Percentiles rank a stretch among this genome's conserved stretches.
Evolutionary conservation across 2,113 vertebrate species (phyloP).

Genomic region (Nycticorax nycticorax): DNA sequence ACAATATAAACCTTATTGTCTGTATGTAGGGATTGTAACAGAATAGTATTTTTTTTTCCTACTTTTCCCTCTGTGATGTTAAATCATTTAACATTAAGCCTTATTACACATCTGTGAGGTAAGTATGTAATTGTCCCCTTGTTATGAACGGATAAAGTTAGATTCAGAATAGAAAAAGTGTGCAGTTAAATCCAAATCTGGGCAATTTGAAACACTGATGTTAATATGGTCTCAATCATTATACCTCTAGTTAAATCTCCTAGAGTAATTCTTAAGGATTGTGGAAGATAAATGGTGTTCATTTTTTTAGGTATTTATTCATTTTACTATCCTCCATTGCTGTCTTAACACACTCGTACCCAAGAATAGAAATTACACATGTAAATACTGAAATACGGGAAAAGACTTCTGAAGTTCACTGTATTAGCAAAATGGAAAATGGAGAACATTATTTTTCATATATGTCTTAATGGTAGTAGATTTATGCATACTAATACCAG

Average conservation of each 20-base stretch:
- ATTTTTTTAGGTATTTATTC: conserved; percentile 20
- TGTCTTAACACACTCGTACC: not conserved
- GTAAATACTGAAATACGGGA: not conserved
- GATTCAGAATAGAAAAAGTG: not conserved
- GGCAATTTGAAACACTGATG: not conserved
- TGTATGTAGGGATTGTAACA: not conserved
- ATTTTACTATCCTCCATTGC: not conserved
- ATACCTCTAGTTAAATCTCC: not conserved
- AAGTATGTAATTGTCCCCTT: not conserved
- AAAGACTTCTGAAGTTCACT: not conserved
- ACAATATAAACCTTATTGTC: not conserved
- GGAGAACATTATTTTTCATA: conserved; percentile 25
- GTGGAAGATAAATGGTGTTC: not conserved
- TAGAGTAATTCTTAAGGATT: not conserved
- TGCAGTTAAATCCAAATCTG: conserved; percentile 10
- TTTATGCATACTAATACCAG: conserved; percentile 37
- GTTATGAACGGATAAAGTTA: not conserved
- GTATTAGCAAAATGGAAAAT: not conserved
- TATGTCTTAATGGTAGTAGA: conserved; percentile 23
- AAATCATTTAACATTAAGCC: not conserved
- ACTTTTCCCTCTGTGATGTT: not conserved
- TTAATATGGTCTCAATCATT: conserved; percentile 5
- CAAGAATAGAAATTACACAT: not conserved
- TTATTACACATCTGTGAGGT: not conserved
- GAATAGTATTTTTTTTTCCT: not conserved